A percentile compares a stretch with the other conserved stretches of the same genome.
These are phyloP conservation scores for Seriola quinqueradiata DNA, from an alignment of 2,113 vertebrate genomes.

Conservation along the genomic window DNA sequence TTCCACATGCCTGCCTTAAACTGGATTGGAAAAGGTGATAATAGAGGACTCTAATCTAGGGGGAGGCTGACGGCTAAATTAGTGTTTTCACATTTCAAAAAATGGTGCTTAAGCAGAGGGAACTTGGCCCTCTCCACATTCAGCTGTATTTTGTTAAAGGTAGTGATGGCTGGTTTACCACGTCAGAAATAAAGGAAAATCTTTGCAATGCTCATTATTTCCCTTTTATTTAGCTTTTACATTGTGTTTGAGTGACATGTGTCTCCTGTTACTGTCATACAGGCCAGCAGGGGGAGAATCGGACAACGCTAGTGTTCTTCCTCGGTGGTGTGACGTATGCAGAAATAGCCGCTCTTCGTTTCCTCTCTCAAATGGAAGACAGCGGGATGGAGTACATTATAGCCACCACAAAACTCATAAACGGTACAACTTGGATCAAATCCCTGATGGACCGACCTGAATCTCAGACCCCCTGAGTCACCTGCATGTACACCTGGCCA, in stretches of 20 bases:
- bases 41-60: slow-evolving; percentile 59
- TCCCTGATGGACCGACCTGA: slow-evolving; percentile 96
- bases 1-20: slow-evolving; percentile 57
- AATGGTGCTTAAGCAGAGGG: slow-evolving; percentile 27
- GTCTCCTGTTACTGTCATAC: slow-evolving; percentile 8
- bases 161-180: not conserved
- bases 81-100: slow-evolving; percentile 41
- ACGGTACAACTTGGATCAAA: slow-evolving; percentile 94
- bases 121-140: slow-evolving; percentile 6
- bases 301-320: slow-evolving; percentile 96
- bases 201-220: not conserved
- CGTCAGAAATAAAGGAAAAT: not conserved
- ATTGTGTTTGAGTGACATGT: not conserved
- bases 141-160: slow-evolving; percentile 1
- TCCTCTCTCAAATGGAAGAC: slow-evolving; percentile 97
- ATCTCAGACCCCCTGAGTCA: slow-evolving; percentile 81
- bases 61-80: slow-evolving; percentile 41
- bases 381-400: slow-evolving; percentile 97
- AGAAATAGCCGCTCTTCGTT: slow-evolving; percentile 95
- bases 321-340: slow-evolving; percentile 96
- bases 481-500: slow-evolving; percentile 39
- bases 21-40: slow-evolving; percentile 72
- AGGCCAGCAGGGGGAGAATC: slow-evolving; percentile 98
- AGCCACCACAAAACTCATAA: slow-evolving; percentile 96
- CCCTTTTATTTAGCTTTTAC: not conserved